Evolutionary conservation across 2,797 vertebrate species (phyloP), one percentile per base, ranked within the genome.

Genomic region (Aulostomus chinensis): DNA sequence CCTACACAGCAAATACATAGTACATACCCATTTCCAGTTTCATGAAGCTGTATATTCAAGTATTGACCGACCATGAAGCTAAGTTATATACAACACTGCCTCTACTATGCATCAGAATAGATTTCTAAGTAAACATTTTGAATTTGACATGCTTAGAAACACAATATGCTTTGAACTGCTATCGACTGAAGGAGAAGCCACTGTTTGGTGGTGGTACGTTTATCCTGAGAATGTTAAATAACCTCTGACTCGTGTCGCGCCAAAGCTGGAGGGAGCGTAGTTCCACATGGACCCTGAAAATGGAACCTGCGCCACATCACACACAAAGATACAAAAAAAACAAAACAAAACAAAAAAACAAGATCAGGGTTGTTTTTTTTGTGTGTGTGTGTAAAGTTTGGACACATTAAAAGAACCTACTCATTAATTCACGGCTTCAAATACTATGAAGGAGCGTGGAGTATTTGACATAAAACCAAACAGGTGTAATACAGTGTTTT

Each of bases 251-350:
- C 83, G 40, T 95, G 93, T 11, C 58, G 88, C 0, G 91, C 92
- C 45, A 99, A 86, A 33, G 95, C 96, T 58, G 81, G 84, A 5
- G 95, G 96, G 69, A 99, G 81, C 0, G 93, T 98, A 0, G 64
- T 92, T 24, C 94, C 95, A 82, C 97, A 97, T 2, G 91, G 94
- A n/a, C 97, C 97, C 35, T 88, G 79, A 77, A 99, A 98, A 73
- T 97, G 93, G 69, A 94, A 95, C 86, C 97, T 99, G 86, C 25
- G 78, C 50, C 2, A 50, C 32, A 59, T 13, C 42, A 54, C 39
- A 67, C 33, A 66, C 30, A 17, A 41, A n/a, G 9, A 2, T 16
- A 14, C n/a, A 29, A 13, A 8, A 1, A 22, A 11, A 15, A 47
- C 10, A 55, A 11, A 54, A 46, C 9, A 21, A 58, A 24, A 58